phyloP scores from a whole-genome alignment of 2,797 vertebrate species.

The Paedocypris micromegethes region DNA sequence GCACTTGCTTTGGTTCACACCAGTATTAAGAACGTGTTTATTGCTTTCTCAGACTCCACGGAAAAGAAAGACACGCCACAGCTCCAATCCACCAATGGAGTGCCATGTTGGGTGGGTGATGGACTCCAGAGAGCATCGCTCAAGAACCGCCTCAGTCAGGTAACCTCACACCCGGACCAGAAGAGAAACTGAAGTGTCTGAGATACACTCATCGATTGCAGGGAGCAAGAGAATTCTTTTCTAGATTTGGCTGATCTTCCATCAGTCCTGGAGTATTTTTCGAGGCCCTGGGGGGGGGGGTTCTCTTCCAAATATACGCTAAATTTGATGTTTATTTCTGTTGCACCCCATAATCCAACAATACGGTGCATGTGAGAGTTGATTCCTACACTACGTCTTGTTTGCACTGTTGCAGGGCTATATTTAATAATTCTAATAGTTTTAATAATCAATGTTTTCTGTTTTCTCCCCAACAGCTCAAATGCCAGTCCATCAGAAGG shows the following conservation, averaged over 20 bases:
- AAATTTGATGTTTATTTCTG: too few relatives aligned
- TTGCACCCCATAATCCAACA: too few relatives aligned
- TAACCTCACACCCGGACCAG: slow-evolving; percentile 43
- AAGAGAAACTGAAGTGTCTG: too few relatives aligned
- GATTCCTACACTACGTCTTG: too few relatives aligned
- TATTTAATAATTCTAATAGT: too few relatives aligned
- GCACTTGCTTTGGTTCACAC: too few relatives aligned
- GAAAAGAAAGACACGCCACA: slow-evolving; percentile 97
- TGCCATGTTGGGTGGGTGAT: slow-evolving; percentile 99
- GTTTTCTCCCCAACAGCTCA: slow-evolving; percentile 66
- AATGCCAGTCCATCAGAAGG: slow-evolving; percentile 89
- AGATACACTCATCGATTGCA: too few relatives aligned
- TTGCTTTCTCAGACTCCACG: slow-evolving; percentile 77
- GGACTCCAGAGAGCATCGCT: slow-evolving; percentile 95
- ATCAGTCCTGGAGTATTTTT: background rate
- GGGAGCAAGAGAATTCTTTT: too few relatives aligned
- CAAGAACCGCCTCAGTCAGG: slow-evolving; percentile 94
- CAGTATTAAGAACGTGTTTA: background rate
- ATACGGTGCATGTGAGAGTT: too few relatives aligned
- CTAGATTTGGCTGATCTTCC: background rate
- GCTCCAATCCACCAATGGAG: slow-evolving; percentile 96
- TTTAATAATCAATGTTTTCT: background rate
- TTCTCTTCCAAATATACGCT: too few relatives aligned
- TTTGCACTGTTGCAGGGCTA: too few relatives aligned
- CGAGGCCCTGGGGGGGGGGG: too few relatives aligned